phyloP scores from a whole-genome alignment of 2,888 invertebrate genomes.

The Pachliopta kotzebuea region DNA sequence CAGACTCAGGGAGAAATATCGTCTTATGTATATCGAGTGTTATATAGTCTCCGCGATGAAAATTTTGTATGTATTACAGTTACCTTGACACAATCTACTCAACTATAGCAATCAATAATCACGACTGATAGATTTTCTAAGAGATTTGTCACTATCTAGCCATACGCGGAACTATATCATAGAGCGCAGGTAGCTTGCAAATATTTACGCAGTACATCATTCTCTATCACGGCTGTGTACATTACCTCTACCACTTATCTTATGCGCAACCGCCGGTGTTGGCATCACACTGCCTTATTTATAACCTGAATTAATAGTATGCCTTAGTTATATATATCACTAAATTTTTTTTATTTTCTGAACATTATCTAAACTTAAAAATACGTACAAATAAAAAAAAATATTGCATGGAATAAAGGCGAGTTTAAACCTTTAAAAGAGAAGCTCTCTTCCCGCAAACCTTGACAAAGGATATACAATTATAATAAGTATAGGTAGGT shows the following conservation, averaged over 20 bases:
- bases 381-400: too few relatives aligned
- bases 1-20: too few relatives aligned
- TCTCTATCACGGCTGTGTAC: constrained; percentile 60
- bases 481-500: too few relatives aligned
- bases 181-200: constrained; percentile 39
- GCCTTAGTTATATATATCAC: background rate
- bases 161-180: background rate
- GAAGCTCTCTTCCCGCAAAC: too few relatives aligned
- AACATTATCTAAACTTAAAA: too few relatives aligned
- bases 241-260: constrained; percentile 64
- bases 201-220: constrained; percentile 64
- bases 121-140: background rate
- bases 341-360: background rate
- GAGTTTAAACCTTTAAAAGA: too few relatives aligned
- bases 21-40: too few relatives aligned
- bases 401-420: too few relatives aligned
- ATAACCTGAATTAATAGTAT: constrained; percentile 61
- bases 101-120: background rate
- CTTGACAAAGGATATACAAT: too few relatives aligned
- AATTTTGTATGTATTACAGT: background rate
- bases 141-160: constrained; percentile 1
- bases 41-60: too few relatives aligned
- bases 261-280: constrained; percentile 48
- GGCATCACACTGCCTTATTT: constrained; percentile 33
- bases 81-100: constrained; percentile 9